Conservation (phyloP, 2,888 invertebrate species). For the Ptycholaimellus sp. region DNA sequence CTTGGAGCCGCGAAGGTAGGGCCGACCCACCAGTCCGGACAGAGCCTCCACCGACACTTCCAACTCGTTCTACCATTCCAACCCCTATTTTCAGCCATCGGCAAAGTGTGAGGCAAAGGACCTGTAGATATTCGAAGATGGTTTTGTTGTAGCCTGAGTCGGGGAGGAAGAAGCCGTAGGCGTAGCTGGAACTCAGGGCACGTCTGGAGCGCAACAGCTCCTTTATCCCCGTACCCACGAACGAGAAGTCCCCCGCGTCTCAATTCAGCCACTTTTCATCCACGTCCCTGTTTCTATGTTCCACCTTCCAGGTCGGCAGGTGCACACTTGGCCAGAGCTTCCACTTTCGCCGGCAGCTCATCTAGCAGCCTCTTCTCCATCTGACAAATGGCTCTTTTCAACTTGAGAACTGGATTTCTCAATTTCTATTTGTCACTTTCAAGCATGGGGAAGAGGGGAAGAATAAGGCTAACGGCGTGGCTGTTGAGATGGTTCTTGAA, state of each 20-base stretch:
- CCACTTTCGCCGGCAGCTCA: constrained; percentile 40
- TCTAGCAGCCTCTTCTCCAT: constrained; percentile 39
- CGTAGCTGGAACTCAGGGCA: constrained; percentile 42
- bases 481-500: constrained; percentile 43
- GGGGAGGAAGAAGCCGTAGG: constrained; percentile 43
- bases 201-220: constrained; percentile 40
- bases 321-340: constrained; percentile 36
- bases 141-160: constrained; percentile 40
- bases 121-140: constrained; percentile 46
- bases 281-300: too few relatives aligned
- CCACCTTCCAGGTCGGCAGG: constrained; percentile 10
- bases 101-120: constrained; percentile 22
- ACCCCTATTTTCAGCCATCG: too few relatives aligned
- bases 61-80: constrained; percentile 36
- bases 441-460: too few relatives aligned
- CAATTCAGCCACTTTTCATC: too few relatives aligned
- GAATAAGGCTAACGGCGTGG: constrained; percentile 31
- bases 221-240: constrained; percentile 41
- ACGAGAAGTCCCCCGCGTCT: constrained; percentile 23
- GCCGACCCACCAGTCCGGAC: constrained; percentile 41
- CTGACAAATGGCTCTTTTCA: too few relatives aligned
- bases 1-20: constrained; percentile 40
- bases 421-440: too few relatives aligned
- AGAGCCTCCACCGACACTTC: constrained; percentile 42
- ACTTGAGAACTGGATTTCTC: too few relatives aligned